Evolutionary conservation across 2,797 vertebrate species (phyloP).

Genomic region (Fundulus diaphanus): DNA sequence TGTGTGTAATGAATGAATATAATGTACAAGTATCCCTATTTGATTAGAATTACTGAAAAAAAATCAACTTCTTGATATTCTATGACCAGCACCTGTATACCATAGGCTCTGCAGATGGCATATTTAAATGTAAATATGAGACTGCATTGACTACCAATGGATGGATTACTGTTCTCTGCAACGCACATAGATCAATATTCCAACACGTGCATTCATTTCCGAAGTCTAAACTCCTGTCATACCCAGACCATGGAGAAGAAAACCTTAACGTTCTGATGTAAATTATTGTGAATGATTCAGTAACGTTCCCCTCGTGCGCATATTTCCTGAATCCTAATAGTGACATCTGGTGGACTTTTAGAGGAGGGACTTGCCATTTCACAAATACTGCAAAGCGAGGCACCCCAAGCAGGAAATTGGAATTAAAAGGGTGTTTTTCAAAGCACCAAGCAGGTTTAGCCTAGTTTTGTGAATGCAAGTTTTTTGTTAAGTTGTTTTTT

Average conservation of each 20-base stretch:
- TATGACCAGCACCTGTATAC: no score
- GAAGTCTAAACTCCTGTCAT: neutral
- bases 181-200: neutral
- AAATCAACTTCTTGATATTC: no score
- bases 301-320: neutral
- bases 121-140: neutral
- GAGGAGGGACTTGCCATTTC: neutral
- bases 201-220: conserved; percentile 3
- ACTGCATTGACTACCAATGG: neutral
- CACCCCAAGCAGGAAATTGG: no score
- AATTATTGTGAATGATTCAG: conserved; percentile 13
- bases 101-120: neutral
- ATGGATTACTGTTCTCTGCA: neutral
- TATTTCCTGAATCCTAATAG: conserved; percentile 58
- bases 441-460: no score
- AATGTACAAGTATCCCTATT: no score
- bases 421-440: no score
- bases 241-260: neutral
- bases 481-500: no score
- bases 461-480: no score
- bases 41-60: no score
- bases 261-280: conserved; percentile 1
- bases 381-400: neutral
- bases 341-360: conserved; percentile 71
- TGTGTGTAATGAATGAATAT: no score